Base-by-base conservation (phyloP, 2,888 invertebrate species). In the Eupithecia pulchellata region DNA sequence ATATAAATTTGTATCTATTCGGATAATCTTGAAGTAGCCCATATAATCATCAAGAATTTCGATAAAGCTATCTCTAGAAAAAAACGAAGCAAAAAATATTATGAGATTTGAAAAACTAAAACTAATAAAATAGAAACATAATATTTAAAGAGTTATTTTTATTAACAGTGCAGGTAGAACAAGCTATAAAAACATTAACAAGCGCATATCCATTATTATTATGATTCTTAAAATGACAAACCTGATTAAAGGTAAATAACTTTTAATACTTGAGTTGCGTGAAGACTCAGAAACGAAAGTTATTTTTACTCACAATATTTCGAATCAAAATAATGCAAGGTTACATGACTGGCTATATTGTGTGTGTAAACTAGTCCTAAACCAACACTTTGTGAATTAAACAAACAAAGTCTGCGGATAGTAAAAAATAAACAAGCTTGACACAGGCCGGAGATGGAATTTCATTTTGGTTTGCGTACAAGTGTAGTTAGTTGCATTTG, bases 331-430 rank as follows among this genome's bases (percentile, higher is more conserved):
- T 74, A 80, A 75, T 68, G 68, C 72, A 72, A 75, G 73, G 78
- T 69, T 76, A 75, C 73, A 62, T 91, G 91, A 90, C 89, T 89
- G 84, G 89, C 88, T 83, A 89, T 85, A 86, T 86, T 88, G 86
- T 82, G 84, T 82, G 84, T 75, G 68, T 70, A 72, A 69, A 69
- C 70, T 83, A 78, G 75, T 79, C 81, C 83, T 84, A 85, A 86
- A 81, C 81, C 81, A 85, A 84, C 88, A 87, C 82, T 87, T 86
- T 79, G 81, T 79, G 85, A 86, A 90, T 89, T 88, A 89, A 84
- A 87, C 84, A 91, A 91, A 89, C 89, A 91, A 80, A 79, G 82
- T 79, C 61, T 72, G 74, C 75, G 69, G 83, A 83, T 85, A 85
- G 84, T 84, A 83, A 82, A 80, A 85, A 79, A 81, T 83, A 84